phyloP scores from a whole-genome alignment of 2,113 vertebrate species.

The Macquaria ambigua region DNA sequence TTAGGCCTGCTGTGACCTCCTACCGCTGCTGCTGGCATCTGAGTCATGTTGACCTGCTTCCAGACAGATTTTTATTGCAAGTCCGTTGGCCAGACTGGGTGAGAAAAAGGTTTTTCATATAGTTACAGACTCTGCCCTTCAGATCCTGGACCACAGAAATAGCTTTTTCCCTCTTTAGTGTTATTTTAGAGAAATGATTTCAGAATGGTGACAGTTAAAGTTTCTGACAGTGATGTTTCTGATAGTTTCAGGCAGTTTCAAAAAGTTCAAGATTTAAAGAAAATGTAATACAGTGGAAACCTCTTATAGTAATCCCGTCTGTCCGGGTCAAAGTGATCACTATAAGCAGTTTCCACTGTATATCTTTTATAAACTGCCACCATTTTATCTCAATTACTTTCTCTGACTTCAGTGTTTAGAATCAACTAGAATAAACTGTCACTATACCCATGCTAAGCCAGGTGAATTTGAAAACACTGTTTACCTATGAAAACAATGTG shows the following conservation, averaged over 20 bases:
- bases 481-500: too few species aligned
- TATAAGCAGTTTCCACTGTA: too few species aligned
- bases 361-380: not conserved
- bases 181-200: constrained; percentile 14
- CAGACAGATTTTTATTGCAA: constrained; percentile 76
- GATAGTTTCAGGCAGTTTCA: not conserved
- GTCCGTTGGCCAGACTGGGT: constrained; percentile 25
- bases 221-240: constrained; percentile 24
- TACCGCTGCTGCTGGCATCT: constrained; percentile 7
- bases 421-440: not conserved
- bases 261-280: not conserved
- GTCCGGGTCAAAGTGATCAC: too few species aligned
- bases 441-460: too few species aligned
- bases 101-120: constrained; percentile 59
- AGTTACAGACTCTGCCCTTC: constrained; percentile 12
- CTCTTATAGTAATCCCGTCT: too few species aligned
- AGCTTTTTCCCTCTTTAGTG: constrained; percentile 9
- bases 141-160: constrained; percentile 26
- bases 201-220: constrained; percentile 4
- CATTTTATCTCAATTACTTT: not conserved
- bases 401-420: not conserved
- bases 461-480: too few species aligned
- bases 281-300: not conserved
- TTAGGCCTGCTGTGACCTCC: constrained; percentile 35
- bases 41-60: constrained; percentile 47